Base-by-base conservation (phyloP, 2,797 vertebrate genomes). In the Emydoidea blandingii region DNA sequence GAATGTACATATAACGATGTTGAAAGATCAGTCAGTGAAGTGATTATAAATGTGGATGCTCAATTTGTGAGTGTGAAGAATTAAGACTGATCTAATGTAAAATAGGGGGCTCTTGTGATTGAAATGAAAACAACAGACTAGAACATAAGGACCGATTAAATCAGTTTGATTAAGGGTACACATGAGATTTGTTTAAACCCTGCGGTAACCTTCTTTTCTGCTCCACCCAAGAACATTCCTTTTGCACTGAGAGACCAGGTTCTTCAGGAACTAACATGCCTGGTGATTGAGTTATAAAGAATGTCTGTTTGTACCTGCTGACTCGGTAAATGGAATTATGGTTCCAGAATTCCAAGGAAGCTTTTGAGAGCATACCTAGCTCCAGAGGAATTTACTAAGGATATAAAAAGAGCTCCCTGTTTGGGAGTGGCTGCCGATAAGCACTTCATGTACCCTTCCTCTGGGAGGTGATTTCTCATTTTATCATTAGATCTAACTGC, bases 191-290 rank as follows among this genome's bases (percentile, higher is more conserved):
- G 85, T 86, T 95, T 93, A 79, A 90, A 79, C 79, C 84, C 2
- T 19, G 81, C 86, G 81, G 91, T 89, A 95, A 82, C 50, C 82
- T 79, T 50, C 84, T 81, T 4, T 3, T 79, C 74, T 50, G 81
- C 79, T 86, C 76, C 80, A 12, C 92, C 86, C 62, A 90, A 88
- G 72, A 76, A 47, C 16, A 76, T 76, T 47, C 41, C 23, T 76
- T 29, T 7, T 14, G 76, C 87, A 81, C 44, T 72, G 82, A 31
- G 76, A 83, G 59, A 89, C 83, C 88, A 79, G 80, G 91, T 92
- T 95, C 79, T 93, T 86, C 93, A 93, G 93, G 89, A 94, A 83
- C 52, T 56, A 0, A 86, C 83, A 6, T 8, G 62, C 37, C 79
- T 86, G 62, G 57, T 52, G 10, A 11, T 19, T 11, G 1, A 27